Evolutionary conservation across 2,797 vertebrate species (phyloP), one percentile per base, ranked within the genome.

Genomic region (Fistularia tabacaria): DNA sequence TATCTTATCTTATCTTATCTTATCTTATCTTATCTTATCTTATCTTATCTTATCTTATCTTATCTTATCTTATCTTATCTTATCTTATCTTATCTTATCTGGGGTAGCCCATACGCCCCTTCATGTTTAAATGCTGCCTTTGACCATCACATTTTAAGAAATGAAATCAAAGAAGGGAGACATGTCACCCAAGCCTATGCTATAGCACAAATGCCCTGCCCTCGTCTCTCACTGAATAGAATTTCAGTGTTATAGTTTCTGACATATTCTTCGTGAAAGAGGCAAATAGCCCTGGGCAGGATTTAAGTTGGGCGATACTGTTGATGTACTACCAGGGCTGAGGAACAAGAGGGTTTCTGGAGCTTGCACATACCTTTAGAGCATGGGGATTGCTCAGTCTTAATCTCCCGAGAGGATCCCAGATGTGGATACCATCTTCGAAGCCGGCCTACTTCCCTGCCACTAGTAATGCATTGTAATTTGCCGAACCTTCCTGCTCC

Each of bases 381-480:
- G 60, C 49, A 10, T 8, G 45, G 73, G 53, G 51, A 70, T 66
- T 65, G 62, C 73, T 76, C 65, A 52, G 54, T 69, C 62, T 65
- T 69, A 73, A 74, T 74, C 73, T 79, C 59, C 68, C 59, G 73
- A 78, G 72, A 77, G 61, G 50, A 73, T 82, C 76, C 75, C 86
- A 85, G 76, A 81, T 80, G 81, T 79, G 77, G 67, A 70, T 70
- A 74, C 71, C 74, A 66, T 73, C 72, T 70, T 71, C 65, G 77
- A 58, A 73, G 70, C 71, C 82, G 79, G 67, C 82, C 82, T 85
- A 84, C 74, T 85, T 85, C 77, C 63, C 58, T 66, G 62, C 64
- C 66, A 68, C 66, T 80, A 69, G 42, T 63, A 71, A 74, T 71
- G 73, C 60, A 51, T 62, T 74, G 60, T 70, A 83, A 79, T 87